Percentiles rank a stretch among this genome's conserved stretches.
Evolutionary conservation across 1,140 invertebrate species (phyloP).

Genomic region (Arion vulgaris): DNA sequence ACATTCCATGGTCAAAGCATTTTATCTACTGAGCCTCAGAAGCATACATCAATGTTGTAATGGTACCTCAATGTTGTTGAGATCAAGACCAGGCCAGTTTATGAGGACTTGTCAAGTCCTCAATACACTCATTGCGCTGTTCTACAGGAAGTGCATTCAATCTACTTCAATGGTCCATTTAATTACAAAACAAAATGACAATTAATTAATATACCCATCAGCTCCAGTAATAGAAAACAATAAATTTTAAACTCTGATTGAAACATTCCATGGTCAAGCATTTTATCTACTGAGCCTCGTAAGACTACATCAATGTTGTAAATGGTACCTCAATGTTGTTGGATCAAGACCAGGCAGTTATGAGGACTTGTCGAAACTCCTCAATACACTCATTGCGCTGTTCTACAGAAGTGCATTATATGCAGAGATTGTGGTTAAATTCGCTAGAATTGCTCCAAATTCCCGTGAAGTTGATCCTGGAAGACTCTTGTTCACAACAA

Average conservation of each 20-base stretch:
- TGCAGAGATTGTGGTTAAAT: slow-evolving; percentile 27
- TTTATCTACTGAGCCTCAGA: no score
- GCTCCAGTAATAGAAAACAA: no score
- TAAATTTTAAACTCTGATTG: no score
- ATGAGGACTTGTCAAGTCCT: background rate
- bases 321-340: slow-evolving; percentile 7
- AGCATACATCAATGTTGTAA: no score
- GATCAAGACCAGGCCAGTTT: slow-evolving; percentile 25
- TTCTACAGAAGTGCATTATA: slow-evolving; percentile 19
- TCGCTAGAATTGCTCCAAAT: slow-evolving; percentile 6
- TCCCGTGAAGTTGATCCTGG: background rate
- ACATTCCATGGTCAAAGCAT: no score
- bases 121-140: slow-evolving; percentile 4
- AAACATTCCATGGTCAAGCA: background rate
- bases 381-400: slow-evolving; percentile 7
- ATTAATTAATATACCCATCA: no score
- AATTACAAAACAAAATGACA: no score
- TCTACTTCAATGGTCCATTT: no score
- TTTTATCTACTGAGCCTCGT: background rate
- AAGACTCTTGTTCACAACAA: background rate
- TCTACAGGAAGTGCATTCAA: background rate
- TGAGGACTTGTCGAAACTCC: slow-evolving; percentile 5
- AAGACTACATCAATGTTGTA: background rate
- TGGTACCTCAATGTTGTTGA: slow-evolving; percentile 18
- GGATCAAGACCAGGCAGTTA: slow-evolving; percentile 9